Conservation (phyloP, 2,113 vertebrate genomes). For the Phasianus colchicus region DNA sequence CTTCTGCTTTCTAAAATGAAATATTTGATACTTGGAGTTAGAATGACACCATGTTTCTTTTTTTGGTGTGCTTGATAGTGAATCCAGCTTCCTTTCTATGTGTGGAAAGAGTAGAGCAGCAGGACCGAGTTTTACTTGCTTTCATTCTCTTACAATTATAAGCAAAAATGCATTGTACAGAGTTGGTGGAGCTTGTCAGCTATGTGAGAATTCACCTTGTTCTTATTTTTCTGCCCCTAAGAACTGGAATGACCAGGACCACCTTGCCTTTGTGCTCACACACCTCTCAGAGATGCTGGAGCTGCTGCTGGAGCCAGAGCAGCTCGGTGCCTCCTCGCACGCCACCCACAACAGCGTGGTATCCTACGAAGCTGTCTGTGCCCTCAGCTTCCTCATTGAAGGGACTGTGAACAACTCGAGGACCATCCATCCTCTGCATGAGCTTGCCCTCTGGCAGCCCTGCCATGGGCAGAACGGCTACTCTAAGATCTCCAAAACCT, state of each 20-base stretch:
- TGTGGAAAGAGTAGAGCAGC: neutral
- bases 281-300: constrained; percentile 89
- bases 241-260: constrained; percentile 96
- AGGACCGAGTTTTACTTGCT: neutral
- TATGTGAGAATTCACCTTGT: neutral
- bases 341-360: constrained; percentile 78
- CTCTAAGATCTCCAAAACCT: constrained; percentile 79
- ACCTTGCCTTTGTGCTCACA: constrained; percentile 86
- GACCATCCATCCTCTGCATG: constrained; percentile 81
- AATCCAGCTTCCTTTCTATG: neutral
- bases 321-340: constrained; percentile 84
- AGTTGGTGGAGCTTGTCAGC: neutral
- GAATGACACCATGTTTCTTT: neutral
- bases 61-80: neutral
- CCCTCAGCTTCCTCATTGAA: constrained; percentile 90
- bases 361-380: constrained; percentile 82
- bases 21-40: neutral
- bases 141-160: neutral
- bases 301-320: constrained; percentile 90
- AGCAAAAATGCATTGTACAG: accelerated
- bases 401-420: constrained; percentile 76
- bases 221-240: constrained; percentile 59
- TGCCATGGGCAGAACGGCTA: constrained; percentile 84
- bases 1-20: neutral
- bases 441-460: constrained; percentile 84